A percentile compares a stretch with the other conserved stretches of the same genome.
Evolutionary conservation across 1,140 invertebrate genomes (phyloP).

Genomic region (Drosophila athabasca): DNA sequence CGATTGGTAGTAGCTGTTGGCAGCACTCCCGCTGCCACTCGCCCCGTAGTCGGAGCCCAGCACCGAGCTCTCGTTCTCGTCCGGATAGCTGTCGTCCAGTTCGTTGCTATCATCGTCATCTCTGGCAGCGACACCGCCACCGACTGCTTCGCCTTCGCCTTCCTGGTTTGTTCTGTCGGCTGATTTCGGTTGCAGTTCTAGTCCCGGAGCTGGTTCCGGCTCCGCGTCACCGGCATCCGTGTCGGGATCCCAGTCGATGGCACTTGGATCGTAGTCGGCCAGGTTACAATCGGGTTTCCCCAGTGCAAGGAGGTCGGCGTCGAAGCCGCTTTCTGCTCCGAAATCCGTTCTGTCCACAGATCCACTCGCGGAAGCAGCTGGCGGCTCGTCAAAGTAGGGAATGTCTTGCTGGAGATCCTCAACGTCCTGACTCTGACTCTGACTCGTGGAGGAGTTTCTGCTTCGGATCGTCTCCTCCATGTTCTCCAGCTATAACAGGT

Average conservation of each 20-base stretch:
- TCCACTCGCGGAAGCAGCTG: slow-evolving; percentile 1
- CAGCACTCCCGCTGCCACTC: slow-evolving; percentile 49
- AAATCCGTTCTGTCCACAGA: neutral
- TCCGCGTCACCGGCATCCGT: slow-evolving; percentile 16
- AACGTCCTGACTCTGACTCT: slow-evolving; percentile 35
- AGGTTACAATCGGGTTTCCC: slow-evolving; percentile 34
- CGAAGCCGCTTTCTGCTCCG: slow-evolving; percentile 7
- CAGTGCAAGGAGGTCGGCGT: slow-evolving; percentile 20
- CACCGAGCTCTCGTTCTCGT: slow-evolving; percentile 51
- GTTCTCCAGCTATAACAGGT: slow-evolving; percentile 42
- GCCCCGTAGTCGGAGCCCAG: slow-evolving; percentile 54
- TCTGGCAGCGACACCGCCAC: neutral
- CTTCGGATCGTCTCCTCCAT: slow-evolving; percentile 40
- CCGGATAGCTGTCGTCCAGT: slow-evolving; percentile 59
- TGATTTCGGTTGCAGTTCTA: too few relatives aligned
- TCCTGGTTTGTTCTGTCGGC: too few relatives aligned
- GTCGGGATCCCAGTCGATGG: slow-evolving; percentile 29
- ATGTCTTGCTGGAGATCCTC: slow-evolving; percentile 79
- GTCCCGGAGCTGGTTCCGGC: slow-evolving; percentile 19
- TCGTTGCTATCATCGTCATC: neutral
- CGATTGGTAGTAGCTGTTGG: slow-evolving; percentile 65
- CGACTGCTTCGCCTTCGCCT: neutral
- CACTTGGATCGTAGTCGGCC: slow-evolving; percentile 20
- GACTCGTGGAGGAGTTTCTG: slow-evolving; percentile 37
- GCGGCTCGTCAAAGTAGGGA: slow-evolving; percentile 67